Base-by-base conservation (phyloP, 2,113 vertebrate genomes). In the Abramis brama region DNA sequence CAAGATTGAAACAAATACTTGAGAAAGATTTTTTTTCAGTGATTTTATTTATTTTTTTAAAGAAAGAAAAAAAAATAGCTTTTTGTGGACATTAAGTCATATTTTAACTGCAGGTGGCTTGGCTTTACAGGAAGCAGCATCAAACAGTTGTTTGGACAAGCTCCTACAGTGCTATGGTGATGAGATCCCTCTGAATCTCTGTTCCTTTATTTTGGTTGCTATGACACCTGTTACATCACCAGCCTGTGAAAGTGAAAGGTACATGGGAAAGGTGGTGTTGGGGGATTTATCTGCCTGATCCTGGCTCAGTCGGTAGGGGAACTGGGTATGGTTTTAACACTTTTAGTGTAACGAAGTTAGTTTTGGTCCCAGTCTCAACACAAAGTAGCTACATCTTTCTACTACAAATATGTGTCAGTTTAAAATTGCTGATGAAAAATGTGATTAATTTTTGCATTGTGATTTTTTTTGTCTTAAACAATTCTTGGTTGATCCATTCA, bases 211-310 rank as follows among this genome's bases (percentile, higher is more conserved):
- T 25, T 60, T 66, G 5, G 57, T 84, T 88, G 77, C 75, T 78
- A 79, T 86, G 86, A 84, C 64, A 68, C 57, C 88, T 77, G 78
- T 84, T 79, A 84, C 84, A 86, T 89, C 89, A 86, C 52, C 71
- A 76, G 45, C 60, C 5, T 17, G 60, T 71, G 36, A 83, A 33
- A 88, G 74, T 83, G 85, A 70, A 39, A 57, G 83, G 79, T 84
- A 64, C 71, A 75, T 68, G 68, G 50, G 57, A 77, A 87, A 80
- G 60, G 47, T 21, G 33, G 19, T 82, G 71, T 82, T 79, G 68
- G 30, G 59, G 73, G 83, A 86, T 84, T 55, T 52, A 50, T 82
- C 50, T 82, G 84, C 82, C 77, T 84, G 71, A 74, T 27, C 27
- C 39, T 79, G 57, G 59, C 57, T 50, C 8, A 4, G 19, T 76